These are phyloP conservation scores for Tricholauxania praeusta DNA, from an alignment of 2,888 invertebrate species.

Conservation along the genomic window DNA sequence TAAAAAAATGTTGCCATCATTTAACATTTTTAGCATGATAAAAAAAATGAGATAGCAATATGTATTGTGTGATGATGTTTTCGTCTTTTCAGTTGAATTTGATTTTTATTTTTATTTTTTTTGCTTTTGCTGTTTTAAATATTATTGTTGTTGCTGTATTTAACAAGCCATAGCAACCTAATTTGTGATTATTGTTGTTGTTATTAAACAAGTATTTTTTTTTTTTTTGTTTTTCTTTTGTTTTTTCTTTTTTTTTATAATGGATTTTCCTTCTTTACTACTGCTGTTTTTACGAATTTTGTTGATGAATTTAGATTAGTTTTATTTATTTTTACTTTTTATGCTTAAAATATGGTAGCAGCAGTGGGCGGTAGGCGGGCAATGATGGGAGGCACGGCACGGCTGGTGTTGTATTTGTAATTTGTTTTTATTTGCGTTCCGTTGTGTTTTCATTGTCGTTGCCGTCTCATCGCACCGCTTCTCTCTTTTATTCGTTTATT, in stretches of 20 bases:
- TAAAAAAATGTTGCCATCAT: too few species aligned
- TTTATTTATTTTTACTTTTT: conserved; percentile 10
- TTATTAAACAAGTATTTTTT: background rate
- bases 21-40: too few species aligned
- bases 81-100: too few species aligned
- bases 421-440: background rate
- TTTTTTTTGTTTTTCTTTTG: background rate
- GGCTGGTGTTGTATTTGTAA: background rate
- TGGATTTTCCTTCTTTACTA: background rate
- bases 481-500: conserved; percentile 10
- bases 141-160: background rate
- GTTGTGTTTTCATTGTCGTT: conserved; percentile 5
- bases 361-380: background rate
- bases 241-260: background rate
- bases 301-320: conserved; percentile 7
- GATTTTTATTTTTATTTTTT: background rate
- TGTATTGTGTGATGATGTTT: too few species aligned
- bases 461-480: background rate
- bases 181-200: background rate
- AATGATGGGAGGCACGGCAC: background rate
- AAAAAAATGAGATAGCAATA: too few species aligned
- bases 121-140: background rate
- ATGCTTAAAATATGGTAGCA: background rate
- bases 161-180: background rate
- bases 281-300: background rate